Conservation (phyloP, 2,888 invertebrate genomes). For the Allolobophora icterica region DNA sequence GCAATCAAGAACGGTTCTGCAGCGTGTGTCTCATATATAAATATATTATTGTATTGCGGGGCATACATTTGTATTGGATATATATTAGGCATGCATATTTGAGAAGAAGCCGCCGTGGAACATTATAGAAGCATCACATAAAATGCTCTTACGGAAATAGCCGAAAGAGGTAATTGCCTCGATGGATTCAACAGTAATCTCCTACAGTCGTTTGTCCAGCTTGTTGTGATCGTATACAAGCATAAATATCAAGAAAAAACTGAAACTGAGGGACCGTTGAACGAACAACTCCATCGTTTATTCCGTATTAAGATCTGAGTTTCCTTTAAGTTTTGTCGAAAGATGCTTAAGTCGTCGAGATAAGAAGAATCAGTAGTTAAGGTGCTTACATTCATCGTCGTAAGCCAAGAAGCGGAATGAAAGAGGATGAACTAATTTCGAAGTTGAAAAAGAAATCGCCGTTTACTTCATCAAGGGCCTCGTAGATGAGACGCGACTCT, state of each 20-base stretch:
- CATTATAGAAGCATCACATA: background rate
- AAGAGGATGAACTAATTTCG: too few species aligned
- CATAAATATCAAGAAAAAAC: background rate
- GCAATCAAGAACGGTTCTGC: background rate
- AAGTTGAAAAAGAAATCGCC: too few species aligned
- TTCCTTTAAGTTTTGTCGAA: background rate
- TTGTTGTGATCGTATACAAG: background rate
- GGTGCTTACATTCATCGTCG: background rate
- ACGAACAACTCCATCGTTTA: background rate
- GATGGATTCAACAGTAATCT: background rate
- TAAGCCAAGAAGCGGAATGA: background rate
- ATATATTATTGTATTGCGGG: background rate
- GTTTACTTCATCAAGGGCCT: too few species aligned
- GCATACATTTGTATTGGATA: background rate
- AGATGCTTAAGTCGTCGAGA: background rate
- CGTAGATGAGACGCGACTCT: too few species aligned
- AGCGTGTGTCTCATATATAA: background rate
- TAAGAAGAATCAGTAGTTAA: background rate
- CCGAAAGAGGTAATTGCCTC: background rate
- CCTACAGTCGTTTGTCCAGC: background rate
- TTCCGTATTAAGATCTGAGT: background rate
- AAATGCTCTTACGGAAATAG: constrained; percentile 8
- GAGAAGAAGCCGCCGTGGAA: background rate
- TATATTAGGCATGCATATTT: background rate
- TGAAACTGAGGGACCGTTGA: too few species aligned